Percentiles rank a stretch among this genome's conserved stretches.
These are phyloP conservation scores for Asobara japonica DNA, from an alignment of 1,140 invertebrate genomes.

Conservation along the genomic window DNA sequence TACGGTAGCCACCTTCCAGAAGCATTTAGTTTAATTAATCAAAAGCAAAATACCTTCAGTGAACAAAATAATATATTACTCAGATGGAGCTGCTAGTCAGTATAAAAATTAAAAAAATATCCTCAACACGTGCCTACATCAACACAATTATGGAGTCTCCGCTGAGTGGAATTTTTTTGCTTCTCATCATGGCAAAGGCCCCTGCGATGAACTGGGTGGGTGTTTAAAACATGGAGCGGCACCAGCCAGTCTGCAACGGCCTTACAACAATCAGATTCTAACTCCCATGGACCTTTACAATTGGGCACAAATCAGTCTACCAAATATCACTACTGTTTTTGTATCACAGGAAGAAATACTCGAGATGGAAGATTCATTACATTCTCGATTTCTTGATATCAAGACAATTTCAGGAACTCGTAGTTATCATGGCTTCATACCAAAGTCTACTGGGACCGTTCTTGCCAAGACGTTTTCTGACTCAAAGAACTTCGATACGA, in stretches of 20 bases:
- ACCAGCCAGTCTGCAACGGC: slow-evolving; percentile 34
- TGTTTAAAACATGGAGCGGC: slow-evolving; percentile 34
- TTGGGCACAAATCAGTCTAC: slow-evolving; percentile 3
- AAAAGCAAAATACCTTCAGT: slow-evolving; percentile 21
- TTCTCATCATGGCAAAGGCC: slow-evolving; percentile 46
- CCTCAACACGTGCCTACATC: not conserved
- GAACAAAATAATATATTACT: slow-evolving; percentile 3
- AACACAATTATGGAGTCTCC: slow-evolving; percentile 33
- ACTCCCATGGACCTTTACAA: not conserved
- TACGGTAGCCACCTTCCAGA: slow-evolving; percentile 20
- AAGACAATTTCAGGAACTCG: slow-evolving; percentile 11
- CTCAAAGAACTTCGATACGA: not conserved
- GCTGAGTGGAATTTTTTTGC: slow-evolving; percentile 50
- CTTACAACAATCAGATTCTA: not conserved
- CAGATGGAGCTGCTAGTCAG: slow-evolving; percentile 1
- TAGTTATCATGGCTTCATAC: slow-evolving; percentile 6
- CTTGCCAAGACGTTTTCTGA: slow-evolving; percentile 3
- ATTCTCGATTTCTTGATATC: not conserved
- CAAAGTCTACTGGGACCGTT: slow-evolving; percentile 7
- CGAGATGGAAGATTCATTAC: not conserved
- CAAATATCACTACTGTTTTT: not conserved
- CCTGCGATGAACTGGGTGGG: slow-evolving; percentile 37
- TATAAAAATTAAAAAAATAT: slow-evolving; percentile 27
- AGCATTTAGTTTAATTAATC: slow-evolving; percentile 1
- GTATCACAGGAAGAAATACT: not conserved